phyloP scores from a whole-genome alignment of 2,797 vertebrate species.

The Cynopterus sphinx region DNA sequence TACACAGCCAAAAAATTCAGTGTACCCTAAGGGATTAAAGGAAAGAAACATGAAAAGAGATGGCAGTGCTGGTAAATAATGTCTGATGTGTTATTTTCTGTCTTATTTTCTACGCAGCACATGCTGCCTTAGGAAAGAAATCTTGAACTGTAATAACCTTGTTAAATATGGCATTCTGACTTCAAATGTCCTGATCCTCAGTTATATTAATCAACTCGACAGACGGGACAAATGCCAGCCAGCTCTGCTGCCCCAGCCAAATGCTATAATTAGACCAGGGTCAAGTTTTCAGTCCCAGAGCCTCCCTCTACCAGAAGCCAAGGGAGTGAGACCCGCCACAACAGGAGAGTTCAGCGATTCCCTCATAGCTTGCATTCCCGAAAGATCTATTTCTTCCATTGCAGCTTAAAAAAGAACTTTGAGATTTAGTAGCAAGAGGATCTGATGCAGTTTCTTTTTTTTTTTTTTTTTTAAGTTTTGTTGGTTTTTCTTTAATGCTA shows the following conservation, averaged over 20 bases:
- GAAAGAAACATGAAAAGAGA: neutral
- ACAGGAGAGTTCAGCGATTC: neutral
- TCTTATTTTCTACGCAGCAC: neutral
- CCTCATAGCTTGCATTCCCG: neutral
- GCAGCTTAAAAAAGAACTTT: neutral
- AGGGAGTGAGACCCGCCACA: neutral
- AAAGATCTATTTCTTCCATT: neutral
- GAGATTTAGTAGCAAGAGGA: neutral
- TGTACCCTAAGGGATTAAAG: neutral
- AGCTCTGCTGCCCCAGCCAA: conserved; percentile 50
- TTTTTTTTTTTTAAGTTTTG: neutral
- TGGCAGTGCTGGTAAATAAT: neutral
- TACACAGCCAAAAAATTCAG: neutral
- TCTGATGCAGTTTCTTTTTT: neutral
- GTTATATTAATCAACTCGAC: conserved; percentile 69
- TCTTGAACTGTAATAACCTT: conserved; percentile 31
- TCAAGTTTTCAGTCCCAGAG: conserved; percentile 48
- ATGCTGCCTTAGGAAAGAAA: conserved; percentile 19
- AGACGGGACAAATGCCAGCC: conserved; percentile 58
- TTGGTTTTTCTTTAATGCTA: neutral
- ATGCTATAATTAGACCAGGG: conserved; percentile 72
- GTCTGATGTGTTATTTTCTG: neutral
- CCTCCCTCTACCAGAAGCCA: conserved; percentile 36
- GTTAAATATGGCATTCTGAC: conserved; percentile 52
- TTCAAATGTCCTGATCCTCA: conserved; percentile 31